phyloP scores from a whole-genome alignment of 2,888 invertebrate genomes.

The Subacronicta megacephala region DNA sequence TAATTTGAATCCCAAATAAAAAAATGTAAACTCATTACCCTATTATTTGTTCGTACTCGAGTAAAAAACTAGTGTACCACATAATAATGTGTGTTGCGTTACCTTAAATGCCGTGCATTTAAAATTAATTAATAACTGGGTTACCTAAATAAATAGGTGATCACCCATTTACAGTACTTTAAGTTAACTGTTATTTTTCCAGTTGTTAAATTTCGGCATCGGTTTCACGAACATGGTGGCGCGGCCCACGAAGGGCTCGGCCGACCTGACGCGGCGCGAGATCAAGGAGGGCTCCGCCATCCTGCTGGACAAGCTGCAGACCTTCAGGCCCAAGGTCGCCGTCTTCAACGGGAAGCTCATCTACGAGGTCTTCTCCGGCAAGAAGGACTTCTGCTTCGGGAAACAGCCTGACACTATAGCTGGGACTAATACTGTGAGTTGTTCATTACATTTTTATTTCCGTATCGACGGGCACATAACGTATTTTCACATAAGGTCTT shows the following conservation, averaged over 20 bases:
- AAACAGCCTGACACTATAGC: conserved; percentile 98
- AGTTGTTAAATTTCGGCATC: conserved; percentile 96
- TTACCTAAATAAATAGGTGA: too few species aligned
- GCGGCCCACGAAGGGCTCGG: conserved; percentile 98
- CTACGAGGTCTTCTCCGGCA: conserved; percentile 99
- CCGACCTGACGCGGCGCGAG: conserved; percentile 97
- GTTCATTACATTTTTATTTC: not conserved
- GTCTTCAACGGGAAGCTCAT: conserved; percentile 99
- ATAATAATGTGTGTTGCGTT: too few species aligned
- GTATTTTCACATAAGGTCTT: too few species aligned
- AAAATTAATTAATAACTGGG: too few species aligned
- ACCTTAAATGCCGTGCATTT: too few species aligned
- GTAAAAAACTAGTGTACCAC: too few species aligned
- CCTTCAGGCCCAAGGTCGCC: conserved; percentile 98
- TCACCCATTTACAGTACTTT: too few species aligned
- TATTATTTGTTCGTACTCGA: too few species aligned
- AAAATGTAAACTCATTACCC: too few species aligned
- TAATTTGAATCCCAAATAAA: too few species aligned
- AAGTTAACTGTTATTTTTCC: conserved; percentile 37
- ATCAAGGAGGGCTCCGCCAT: conserved; percentile 97
- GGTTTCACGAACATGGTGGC: conserved; percentile 99
- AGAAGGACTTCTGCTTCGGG: conserved; percentile 99
- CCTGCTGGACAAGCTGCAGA: conserved; percentile 96
- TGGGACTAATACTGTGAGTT: conserved; percentile 97
- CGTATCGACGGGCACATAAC: too few species aligned